A percentile compares a stretch with the other conserved stretches of the same genome.
Evolutionary conservation across 2,797 vertebrate species (phyloP).

Genomic region (Gymnothorax javanicus): DNA sequence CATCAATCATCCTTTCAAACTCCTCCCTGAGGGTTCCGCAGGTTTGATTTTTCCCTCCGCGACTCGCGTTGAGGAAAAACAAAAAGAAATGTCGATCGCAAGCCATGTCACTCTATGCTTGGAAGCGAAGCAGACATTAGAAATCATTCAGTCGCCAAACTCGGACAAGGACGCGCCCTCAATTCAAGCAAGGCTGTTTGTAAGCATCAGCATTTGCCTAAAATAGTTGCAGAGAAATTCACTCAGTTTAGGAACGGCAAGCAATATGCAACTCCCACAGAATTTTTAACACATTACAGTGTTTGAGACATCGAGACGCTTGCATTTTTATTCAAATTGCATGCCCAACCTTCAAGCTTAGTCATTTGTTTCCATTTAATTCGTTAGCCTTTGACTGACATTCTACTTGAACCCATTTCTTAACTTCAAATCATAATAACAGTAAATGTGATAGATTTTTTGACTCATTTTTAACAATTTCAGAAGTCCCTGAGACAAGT

Average conservation of each 20-base stretch:
- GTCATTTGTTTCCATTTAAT: neutral
- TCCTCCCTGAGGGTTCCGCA: conserved; percentile 19
- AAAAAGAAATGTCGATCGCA: conserved; percentile 17
- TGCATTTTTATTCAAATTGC: neutral
- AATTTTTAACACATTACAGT: neutral
- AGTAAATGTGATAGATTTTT: neutral
- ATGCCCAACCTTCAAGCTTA: neutral
- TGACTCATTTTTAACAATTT: too few relatives aligned
- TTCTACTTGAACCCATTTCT: neutral
- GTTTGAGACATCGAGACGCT: neutral
- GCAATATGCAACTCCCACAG: neutral
- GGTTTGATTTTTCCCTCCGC: conserved; percentile 17
- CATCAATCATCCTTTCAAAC: conserved; percentile 30
- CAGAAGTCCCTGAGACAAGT: too few relatives aligned
- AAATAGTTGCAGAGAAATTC: neutral
- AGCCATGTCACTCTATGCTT: conserved; percentile 4
- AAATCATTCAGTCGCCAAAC: conserved; percentile 9
- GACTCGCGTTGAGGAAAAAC: neutral
- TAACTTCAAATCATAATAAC: neutral
- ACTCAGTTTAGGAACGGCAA: neutral
- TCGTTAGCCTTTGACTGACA: neutral
- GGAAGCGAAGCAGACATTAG: neutral
- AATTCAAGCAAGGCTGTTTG: neutral
- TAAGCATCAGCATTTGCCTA: neutral
- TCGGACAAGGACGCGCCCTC: conserved; percentile 21